Percentiles rank a stretch among this genome's conserved stretches.
phyloP scores from a whole-genome alignment of 1,140 invertebrate species.

The Patella vulgata region DNA sequence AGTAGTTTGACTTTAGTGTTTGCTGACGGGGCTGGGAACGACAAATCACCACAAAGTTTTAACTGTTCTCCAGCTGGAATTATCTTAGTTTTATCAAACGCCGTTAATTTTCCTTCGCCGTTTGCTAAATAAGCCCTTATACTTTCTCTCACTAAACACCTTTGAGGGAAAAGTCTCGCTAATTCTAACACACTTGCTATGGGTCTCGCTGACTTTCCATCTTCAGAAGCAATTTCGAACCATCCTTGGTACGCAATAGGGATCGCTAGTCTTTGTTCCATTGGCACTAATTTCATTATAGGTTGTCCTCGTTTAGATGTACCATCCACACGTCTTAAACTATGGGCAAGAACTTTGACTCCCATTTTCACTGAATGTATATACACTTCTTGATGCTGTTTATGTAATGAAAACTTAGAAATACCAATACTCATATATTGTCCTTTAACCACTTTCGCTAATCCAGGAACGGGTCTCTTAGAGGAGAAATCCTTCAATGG shows the following conservation, averaged over 20 bases:
- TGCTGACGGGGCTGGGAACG: conserved; percentile 61
- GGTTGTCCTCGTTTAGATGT: conserved; percentile 66
- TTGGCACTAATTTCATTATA: conserved; percentile 69
- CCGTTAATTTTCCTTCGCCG: conserved; percentile 69
- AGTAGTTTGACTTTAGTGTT: conserved; percentile 75
- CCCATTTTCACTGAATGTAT: conserved; percentile 84
- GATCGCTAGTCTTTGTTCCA: conserved; percentile 72
- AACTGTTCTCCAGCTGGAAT: conserved; percentile 84
- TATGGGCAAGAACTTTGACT: conserved; percentile 86
- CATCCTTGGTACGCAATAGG: conserved; percentile 90
- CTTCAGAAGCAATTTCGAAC: conserved; percentile 93
- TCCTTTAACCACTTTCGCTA: conserved; percentile 91
- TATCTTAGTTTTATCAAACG: conserved; percentile 73
- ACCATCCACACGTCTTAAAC: conserved; percentile 88
- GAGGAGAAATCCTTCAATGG: conserved; percentile 83
- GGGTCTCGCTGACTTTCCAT: conserved; percentile 86
- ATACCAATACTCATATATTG: conserved; percentile 90
- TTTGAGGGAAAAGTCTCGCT: conserved; percentile 79
- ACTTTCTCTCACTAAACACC: conserved; percentile 85
- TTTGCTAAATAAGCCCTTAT: conserved; percentile 77
- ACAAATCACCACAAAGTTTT: conserved; percentile 77
- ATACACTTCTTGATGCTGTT: conserved; percentile 78
- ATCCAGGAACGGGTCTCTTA: conserved; percentile 82
- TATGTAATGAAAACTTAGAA: conserved; percentile 75
- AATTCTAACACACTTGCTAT: conserved; percentile 89